These are phyloP conservation scores for Phortica okadai DNA, from an alignment of 2,888 invertebrate species.

Conservation along the genomic window DNA sequence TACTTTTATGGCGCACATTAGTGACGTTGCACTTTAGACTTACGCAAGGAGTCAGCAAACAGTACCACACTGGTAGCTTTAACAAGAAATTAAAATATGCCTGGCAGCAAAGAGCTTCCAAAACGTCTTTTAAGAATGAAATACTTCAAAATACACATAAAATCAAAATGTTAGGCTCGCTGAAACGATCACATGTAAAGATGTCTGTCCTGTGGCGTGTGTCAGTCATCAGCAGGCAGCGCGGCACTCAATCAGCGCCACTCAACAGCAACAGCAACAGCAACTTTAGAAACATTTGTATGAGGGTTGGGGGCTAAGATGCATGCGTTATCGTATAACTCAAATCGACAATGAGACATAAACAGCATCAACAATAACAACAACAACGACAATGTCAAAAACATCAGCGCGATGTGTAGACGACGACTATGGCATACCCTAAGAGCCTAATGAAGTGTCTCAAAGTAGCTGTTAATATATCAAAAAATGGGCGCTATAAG, in stretches of 20 bases:
- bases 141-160: background rate
- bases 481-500: slow-evolving; percentile 13
- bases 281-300: background rate
- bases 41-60: slow-evolving; percentile 5
- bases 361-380: slow-evolving; percentile 25
- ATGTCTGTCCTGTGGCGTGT: background rate
- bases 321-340: slow-evolving; percentile 59
- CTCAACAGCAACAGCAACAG: slow-evolving; percentile 23
- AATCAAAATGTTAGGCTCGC: slow-evolving; percentile 1
- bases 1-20: background rate
- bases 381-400: background rate
- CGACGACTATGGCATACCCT: background rate
- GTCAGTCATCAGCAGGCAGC: slow-evolving; percentile 15
- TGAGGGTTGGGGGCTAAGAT: slow-evolving; percentile 13
- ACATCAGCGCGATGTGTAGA: background rate
- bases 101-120: background rate
- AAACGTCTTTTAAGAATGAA: slow-evolving; percentile 5
- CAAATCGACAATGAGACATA: slow-evolving; percentile 53
- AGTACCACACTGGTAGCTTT: slow-evolving; percentile 19
- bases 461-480: slow-evolving; percentile 66
- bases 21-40: background rate
- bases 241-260: slow-evolving; percentile 59
- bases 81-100: slow-evolving; percentile 26
- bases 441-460: slow-evolving; percentile 49
- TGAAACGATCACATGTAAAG: slow-evolving; percentile 28